Conservation (phyloP, 2,113 vertebrate genomes). For the Speoplatyrhinus poulsoni region DNA sequence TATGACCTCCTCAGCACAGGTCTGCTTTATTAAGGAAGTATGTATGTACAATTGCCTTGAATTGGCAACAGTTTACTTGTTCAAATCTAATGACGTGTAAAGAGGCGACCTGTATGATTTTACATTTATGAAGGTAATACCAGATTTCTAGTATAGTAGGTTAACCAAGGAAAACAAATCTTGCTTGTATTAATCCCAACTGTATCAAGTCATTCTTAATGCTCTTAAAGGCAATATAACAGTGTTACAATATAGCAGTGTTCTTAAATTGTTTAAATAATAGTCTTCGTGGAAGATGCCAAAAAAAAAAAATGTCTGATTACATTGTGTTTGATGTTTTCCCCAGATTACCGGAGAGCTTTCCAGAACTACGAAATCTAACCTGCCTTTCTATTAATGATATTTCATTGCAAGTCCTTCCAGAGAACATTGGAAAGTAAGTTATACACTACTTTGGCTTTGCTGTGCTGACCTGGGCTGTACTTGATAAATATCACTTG, state of each 20-base stretch:
- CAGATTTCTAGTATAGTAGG: background rate
- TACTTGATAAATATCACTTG: background rate
- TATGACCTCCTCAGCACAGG: constrained; percentile 6
- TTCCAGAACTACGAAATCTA: constrained; percentile 91
- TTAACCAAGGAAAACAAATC: background rate
- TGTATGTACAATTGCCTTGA: no score
- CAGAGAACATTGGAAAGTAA: constrained; percentile 99
- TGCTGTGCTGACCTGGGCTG: no score
- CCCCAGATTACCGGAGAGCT: constrained; percentile 93
- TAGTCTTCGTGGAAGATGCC: no score
- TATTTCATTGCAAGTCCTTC: constrained; percentile 94
- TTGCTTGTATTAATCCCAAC: background rate
- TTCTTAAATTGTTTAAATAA: no score
- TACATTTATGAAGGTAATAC: background rate
- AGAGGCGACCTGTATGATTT: no score
- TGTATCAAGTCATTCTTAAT: background rate
- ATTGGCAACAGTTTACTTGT: no score
- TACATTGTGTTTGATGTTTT: constrained; percentile 9
- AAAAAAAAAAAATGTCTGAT: constrained; percentile 5
- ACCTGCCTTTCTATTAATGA: constrained; percentile 98
- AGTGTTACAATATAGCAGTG: no score
- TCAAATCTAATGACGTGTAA: no score
- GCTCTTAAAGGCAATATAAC: no score
- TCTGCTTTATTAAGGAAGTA: background rate
- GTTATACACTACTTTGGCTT: constrained; percentile 47